Evolutionary conservation across 2,113 vertebrate species (phyloP).

Genomic region (Mirza zaza): DNA sequence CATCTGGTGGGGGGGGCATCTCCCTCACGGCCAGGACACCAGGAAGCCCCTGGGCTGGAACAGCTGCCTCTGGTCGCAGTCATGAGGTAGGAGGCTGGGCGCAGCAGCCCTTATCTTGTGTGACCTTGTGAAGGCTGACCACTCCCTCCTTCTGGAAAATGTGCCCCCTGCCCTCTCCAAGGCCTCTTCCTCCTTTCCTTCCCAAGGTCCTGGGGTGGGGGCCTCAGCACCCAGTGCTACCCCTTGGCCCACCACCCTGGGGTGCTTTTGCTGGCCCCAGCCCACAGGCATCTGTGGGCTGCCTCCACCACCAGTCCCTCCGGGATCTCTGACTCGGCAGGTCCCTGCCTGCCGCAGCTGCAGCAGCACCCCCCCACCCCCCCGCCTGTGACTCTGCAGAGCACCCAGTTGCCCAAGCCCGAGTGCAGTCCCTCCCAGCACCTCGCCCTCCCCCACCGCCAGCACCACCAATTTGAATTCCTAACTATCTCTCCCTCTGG

Average conservation of each 20-base stretch:
- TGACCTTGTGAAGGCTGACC: conserved; percentile 72
- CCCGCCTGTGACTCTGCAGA: background rate
- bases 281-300: background rate
- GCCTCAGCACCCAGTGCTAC: background rate
- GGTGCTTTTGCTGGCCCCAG: background rate
- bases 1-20: background rate
- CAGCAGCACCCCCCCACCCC: background rate
- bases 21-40: background rate
- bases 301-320: background rate
- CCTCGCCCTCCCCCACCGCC: background rate
- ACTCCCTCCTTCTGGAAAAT: conserved; percentile 73
- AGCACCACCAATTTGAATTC: conserved; percentile 67
- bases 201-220: background rate
- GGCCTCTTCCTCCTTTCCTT: conserved; percentile 59
- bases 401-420: conserved; percentile 58
- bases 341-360: background rate
- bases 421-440: conserved; percentile 38
- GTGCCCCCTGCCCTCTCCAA: conserved; percentile 44
- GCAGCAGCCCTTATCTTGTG: conserved; percentile 65
- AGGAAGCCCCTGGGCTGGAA: conserved; percentile 59
- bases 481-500: conserved; percentile 28
- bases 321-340: conserved; percentile 65
- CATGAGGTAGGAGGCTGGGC: conserved; percentile 50
- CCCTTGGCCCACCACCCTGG: background rate
- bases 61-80: conserved; percentile 49